A percentile compares a stretch with the other conserved stretches of the same genome.
phyloP scores from a whole-genome alignment of 2,113 vertebrate genomes.

The Sinocyclocheilus grahami region DNA sequence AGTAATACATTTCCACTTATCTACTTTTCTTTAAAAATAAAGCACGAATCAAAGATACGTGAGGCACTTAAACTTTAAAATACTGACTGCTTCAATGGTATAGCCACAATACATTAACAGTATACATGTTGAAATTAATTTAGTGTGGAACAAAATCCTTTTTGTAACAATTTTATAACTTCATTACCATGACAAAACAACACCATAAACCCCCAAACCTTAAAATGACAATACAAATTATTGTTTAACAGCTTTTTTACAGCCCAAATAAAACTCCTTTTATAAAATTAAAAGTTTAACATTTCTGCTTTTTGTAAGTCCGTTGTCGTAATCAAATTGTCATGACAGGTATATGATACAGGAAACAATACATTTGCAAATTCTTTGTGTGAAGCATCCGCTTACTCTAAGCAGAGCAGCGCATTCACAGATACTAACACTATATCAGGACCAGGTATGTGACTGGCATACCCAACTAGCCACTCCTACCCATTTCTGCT shows the following conservation, averaged over 20 bases:
- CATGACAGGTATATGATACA: background rate
- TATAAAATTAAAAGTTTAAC: no score
- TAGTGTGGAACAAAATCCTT: background rate
- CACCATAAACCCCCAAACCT: background rate
- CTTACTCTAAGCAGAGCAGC: background rate
- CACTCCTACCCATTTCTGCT: slow-evolving; percentile 23
- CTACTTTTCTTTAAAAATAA: background rate
- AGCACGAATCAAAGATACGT: background rate
- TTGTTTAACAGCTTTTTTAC: background rate
- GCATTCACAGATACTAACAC: slow-evolving; percentile 14
- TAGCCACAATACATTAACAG: background rate
- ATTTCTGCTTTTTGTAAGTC: no score
- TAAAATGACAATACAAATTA: background rate
- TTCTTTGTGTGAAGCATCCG: background rate
- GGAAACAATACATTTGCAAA: background rate
- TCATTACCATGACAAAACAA: background rate
- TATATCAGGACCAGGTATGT: slow-evolving; percentile 14
- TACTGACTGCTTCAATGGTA: background rate
- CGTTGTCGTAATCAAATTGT: background rate
- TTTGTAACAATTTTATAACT: background rate
- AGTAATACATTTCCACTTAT: background rate
- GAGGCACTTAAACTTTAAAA: background rate
- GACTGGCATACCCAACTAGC: slow-evolving; percentile 32
- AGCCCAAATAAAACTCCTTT: background rate
- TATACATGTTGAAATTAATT: background rate